Percentiles rank a stretch among this genome's conserved stretches.
Conservation (phyloP, 2,888 invertebrate genomes). For the Synergus laeviventris region DNA sequence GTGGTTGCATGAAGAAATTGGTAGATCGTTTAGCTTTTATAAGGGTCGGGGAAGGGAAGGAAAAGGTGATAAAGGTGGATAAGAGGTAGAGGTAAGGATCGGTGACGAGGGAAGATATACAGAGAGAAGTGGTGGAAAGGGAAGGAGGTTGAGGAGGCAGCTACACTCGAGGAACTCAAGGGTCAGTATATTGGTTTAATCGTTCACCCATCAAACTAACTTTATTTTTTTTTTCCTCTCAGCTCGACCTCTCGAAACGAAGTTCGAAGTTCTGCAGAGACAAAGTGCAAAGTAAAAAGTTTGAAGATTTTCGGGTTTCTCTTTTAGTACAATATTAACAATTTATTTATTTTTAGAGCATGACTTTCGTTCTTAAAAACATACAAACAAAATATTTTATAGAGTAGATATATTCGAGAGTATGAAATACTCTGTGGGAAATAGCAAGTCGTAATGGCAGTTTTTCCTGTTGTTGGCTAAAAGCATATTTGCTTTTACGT, state of each 20-base stretch:
- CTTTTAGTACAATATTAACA: not conserved
- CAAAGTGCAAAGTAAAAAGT: conserved; percentile 14
- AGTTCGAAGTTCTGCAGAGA: conserved; percentile 23
- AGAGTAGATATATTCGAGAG: not conserved
- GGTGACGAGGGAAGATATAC: not conserved
- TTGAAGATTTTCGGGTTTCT: not conserved
- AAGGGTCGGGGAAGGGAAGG: not conserved
- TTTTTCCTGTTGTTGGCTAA: not conserved
- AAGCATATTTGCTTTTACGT: not conserved
- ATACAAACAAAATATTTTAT: not conserved
- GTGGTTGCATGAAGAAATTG: conserved; percentile 24
- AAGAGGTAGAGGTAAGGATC: conserved; percentile 17
- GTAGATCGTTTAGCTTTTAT: conserved; percentile 35
- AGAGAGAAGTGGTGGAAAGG: conserved; percentile 5
- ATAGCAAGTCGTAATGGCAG: conserved; percentile 3
- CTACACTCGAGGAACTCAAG: conserved; percentile 30
- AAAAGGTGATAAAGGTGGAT: conserved; percentile 30
- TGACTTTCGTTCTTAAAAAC: not conserved
- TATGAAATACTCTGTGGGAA: not conserved
- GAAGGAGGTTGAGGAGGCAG: conserved; percentile 17
- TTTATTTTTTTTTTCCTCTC: not conserved
- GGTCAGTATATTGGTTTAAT: conserved; percentile 39
- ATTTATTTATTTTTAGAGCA: too few species aligned
- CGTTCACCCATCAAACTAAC: conserved; percentile 29
- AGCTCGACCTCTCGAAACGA: conserved; percentile 1